These are phyloP conservation scores for Drosophila phalerata DNA, from an alignment of 2,888 invertebrate genomes.

Conservation along the genomic window DNA sequence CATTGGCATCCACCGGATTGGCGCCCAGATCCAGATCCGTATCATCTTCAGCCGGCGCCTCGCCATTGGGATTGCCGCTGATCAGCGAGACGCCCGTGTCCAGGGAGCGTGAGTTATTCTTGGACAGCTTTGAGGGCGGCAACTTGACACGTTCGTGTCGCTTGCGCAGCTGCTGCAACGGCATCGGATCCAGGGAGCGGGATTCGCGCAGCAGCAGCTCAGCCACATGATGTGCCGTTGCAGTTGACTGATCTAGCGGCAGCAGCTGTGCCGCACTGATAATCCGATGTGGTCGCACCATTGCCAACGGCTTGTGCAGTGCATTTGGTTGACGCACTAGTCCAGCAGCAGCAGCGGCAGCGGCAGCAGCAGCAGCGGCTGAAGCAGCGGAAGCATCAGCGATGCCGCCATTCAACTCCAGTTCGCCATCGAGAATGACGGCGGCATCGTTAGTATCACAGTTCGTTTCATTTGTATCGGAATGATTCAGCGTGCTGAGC, in stretches of 20 bases:
- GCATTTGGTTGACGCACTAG: slow-evolving; percentile 73
- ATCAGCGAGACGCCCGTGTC: slow-evolving; percentile 82
- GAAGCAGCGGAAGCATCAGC: slow-evolving; percentile 22
- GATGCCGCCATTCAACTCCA: slow-evolving; percentile 50
- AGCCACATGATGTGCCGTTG: slow-evolving; percentile 41
- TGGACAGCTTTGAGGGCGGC: slow-evolving; percentile 82
- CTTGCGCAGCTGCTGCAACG: slow-evolving; percentile 82
- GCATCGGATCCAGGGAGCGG: slow-evolving; percentile 89
- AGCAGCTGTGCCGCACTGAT: slow-evolving; percentile 84
- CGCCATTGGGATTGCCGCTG: slow-evolving; percentile 77
- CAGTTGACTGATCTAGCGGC: slow-evolving; percentile 20
- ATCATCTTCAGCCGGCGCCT: slow-evolving; percentile 37
- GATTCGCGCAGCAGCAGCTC: slow-evolving; percentile 87
- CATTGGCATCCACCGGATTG: slow-evolving; percentile 70
- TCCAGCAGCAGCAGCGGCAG: slow-evolving; percentile 43
- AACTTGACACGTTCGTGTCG: slow-evolving; percentile 77
- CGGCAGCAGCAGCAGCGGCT: slow-evolving; percentile 28
- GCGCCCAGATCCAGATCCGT: slow-evolving; percentile 59
- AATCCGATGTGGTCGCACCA: slow-evolving; percentile 86
- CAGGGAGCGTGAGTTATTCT: slow-evolving; percentile 84
- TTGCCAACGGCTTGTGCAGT: slow-evolving; percentile 84
- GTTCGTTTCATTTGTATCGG: slow-evolving; percentile 85
- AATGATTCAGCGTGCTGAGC: slow-evolving; percentile 85
- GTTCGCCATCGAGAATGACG: slow-evolving; percentile 65
- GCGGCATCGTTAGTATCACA: slow-evolving; percentile 82